A percentile compares a stretch with the other conserved stretches of the same genome.
Evolutionary conservation across 1,140 invertebrate species (phyloP).

Genomic region (Eriocheir sinensis): DNA sequence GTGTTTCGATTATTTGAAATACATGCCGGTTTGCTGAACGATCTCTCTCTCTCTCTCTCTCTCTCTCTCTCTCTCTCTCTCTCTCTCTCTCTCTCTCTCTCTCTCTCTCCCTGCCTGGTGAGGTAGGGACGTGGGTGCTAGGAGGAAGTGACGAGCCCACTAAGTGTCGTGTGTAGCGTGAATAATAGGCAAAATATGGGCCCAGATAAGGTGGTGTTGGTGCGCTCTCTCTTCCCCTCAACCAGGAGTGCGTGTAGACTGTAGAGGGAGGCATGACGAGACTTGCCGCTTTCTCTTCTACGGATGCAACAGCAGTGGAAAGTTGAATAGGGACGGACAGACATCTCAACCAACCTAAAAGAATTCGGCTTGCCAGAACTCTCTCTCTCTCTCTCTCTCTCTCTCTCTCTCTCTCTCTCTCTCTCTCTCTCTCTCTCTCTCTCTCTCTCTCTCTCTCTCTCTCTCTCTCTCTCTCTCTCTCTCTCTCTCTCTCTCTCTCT

Average conservation of each 20-base stretch:
- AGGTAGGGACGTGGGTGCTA: not conserved
- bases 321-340: not conserved
- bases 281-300: not conserved
- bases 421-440: slow-evolving; percentile 50
- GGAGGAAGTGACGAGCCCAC: not conserved
- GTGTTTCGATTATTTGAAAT: too few relatives aligned
- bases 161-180: not conserved
- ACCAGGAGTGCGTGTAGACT: not conserved
- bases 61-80: not conserved
- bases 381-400: slow-evolving; percentile 45
- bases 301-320: not conserved
- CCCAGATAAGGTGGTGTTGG: not conserved
- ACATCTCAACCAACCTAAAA: not conserved
- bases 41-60: not conserved
- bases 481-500: slow-evolving; percentile 49
- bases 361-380: not conserved
- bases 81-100: too few relatives aligned
- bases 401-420: slow-evolving; percentile 47
- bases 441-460: slow-evolving; percentile 50
- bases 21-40: too few relatives aligned
- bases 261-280: too few relatives aligned
- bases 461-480: slow-evolving; percentile 43
- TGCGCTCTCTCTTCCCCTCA: not conserved
- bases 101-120: too few relatives aligned
- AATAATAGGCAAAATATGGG: slow-evolving; percentile 15